Evolutionary conservation across 2,888 invertebrate species (phyloP).

Genomic region (Machimus rusticus): DNA sequence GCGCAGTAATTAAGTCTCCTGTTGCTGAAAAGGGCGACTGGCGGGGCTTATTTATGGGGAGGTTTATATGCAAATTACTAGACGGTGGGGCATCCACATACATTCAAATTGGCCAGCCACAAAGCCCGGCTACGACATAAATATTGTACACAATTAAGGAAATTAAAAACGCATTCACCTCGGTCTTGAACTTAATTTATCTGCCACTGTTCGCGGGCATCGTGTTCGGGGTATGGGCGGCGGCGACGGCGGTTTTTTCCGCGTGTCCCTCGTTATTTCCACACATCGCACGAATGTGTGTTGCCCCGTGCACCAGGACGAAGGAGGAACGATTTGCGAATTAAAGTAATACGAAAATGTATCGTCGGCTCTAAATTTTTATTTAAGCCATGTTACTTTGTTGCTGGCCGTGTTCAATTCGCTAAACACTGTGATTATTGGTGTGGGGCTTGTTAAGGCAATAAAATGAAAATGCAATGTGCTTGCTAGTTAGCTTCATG

Average conservation of each 20-base stretch:
- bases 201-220: neutral
- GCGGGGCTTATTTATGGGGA: conserved; percentile 29
- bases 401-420: conserved; percentile 12
- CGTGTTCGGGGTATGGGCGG: neutral
- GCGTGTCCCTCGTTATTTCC: neutral
- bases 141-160: conserved; percentile 44
- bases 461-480: conserved; percentile 14
- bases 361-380: conserved; percentile 17
- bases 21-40: conserved; percentile 21
- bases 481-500: neutral
- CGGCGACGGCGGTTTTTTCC: neutral
- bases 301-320: neutral
- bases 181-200: conserved; percentile 43
- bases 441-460: conserved; percentile 13
- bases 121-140: conserved; percentile 36
- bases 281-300: neutral
- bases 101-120: neutral
- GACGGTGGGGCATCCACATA: conserved; percentile 22
- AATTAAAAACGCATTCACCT: conserved; percentile 46
- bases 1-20: conserved; percentile 26
- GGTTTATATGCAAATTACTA: conserved; percentile 31
- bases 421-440: conserved; percentile 32
- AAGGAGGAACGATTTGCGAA: neutral
- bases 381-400: conserved; percentile 1
- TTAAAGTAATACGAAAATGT: conserved; percentile 22